phyloP scores from a whole-genome alignment of 2,113 vertebrate species.

The Hemicordylus capensis region DNA sequence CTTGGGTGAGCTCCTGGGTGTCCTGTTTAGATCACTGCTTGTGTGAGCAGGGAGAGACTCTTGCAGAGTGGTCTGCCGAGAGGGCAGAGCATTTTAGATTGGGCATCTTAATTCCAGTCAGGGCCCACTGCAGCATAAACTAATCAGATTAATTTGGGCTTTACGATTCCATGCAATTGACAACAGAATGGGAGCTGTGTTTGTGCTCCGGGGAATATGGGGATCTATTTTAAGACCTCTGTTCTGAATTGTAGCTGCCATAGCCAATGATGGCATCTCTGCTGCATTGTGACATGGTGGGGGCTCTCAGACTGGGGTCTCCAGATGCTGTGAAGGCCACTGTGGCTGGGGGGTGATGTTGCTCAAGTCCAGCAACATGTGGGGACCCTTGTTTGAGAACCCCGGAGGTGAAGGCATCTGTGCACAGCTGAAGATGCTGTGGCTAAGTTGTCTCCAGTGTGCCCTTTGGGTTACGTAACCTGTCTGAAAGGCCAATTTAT shows the following conservation, averaged over 20 bases:
- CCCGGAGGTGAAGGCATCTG: not conserved
- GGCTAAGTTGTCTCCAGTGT: not conserved
- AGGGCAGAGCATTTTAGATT: constrained; percentile 31
- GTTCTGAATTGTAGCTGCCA: not conserved
- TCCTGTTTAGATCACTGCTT: not conserved
- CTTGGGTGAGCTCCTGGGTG: not conserved
- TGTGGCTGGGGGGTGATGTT: too few species aligned
- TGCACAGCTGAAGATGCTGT: not conserved
- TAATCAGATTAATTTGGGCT: constrained; percentile 15
- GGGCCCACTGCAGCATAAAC: not conserved
- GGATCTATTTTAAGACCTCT: constrained; percentile 12
- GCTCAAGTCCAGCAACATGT: too few species aligned
- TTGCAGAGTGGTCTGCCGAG: constrained; percentile 28
- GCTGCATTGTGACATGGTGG: too few species aligned
- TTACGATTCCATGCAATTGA: not conserved
- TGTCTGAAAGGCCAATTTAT: constrained; percentile 31
- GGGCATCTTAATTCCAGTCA: constrained; percentile 10
- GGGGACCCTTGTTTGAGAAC: too few species aligned
- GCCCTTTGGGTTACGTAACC: constrained; percentile 15
- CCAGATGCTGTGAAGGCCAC: too few species aligned
- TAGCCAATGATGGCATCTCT: not conserved
- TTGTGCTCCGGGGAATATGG: not conserved
- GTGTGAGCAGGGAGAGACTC: not conserved
- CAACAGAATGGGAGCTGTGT: not conserved
- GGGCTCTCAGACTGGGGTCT: too few species aligned